Conservation (phyloP, 2,113 vertebrate genomes). For the Ciconia boyciana region DNA sequence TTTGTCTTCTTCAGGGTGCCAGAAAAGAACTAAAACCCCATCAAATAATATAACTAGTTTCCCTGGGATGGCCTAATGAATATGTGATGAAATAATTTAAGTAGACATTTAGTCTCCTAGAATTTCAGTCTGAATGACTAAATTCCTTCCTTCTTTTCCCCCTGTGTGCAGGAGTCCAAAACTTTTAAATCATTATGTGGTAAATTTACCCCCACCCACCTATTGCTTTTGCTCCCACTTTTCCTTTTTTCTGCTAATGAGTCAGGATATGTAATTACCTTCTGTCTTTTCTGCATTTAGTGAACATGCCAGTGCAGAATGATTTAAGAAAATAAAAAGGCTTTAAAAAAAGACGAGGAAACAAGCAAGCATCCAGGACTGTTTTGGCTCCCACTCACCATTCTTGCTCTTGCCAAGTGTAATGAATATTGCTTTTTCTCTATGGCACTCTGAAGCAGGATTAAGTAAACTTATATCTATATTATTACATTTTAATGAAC, state of each 20-base stretch:
- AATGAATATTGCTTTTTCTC: constrained; percentile 48
- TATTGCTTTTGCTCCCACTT: constrained; percentile 60
- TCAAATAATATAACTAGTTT: constrained; percentile 26
- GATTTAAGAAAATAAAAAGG: constrained; percentile 38
- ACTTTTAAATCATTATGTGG: constrained; percentile 53
- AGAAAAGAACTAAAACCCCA: constrained; percentile 13
- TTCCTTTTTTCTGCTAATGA: constrained; percentile 56
- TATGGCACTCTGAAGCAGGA: constrained; percentile 2
- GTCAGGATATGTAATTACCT: constrained; percentile 70
- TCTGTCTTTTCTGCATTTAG: constrained; percentile 73
- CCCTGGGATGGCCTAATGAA: constrained; percentile 31
- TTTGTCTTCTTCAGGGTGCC: not conserved
- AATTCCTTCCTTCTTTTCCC: constrained; percentile 13
- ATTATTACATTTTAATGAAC: constrained; percentile 18
- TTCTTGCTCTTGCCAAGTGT: constrained; percentile 32
- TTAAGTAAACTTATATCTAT: constrained; percentile 32
- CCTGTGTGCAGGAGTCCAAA: constrained; percentile 10
- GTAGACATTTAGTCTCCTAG: constrained; percentile 43
- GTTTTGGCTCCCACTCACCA: constrained; percentile 21
- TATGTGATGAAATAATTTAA: constrained; percentile 58
- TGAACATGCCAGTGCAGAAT: constrained; percentile 56
- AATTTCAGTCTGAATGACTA: constrained; percentile 50
- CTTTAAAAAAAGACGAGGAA: constrained; percentile 50
- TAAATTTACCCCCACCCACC: constrained; percentile 63
- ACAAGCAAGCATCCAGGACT: constrained; percentile 43